Base-by-base conservation (phyloP, 2,888 invertebrate genomes). In the Drosophila conformis region DNA sequence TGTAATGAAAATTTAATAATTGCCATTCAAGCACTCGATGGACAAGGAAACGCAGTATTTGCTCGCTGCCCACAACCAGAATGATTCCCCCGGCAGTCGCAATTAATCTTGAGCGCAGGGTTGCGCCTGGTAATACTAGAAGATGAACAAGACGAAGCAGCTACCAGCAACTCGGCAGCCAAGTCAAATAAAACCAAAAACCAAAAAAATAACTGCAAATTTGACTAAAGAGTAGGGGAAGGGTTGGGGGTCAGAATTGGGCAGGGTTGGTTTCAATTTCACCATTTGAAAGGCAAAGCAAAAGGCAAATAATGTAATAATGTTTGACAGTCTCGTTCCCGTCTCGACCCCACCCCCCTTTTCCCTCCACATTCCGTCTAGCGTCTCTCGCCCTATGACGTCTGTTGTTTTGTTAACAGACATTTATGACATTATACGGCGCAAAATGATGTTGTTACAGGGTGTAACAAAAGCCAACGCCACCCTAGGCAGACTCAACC, bases 1-100 rank as follows among this genome's bases (percentile, higher is more conserved):
- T 91, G 91, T 91, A 91, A 91, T 91, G 91, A 91, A 91, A 90
- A 91, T 91, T 91, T 91, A 90, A 91, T 91, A 91, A 91, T 91
- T 91, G 85, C 89, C 89, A 80, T 73, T 72, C 70, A 69, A 72
- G 69, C 80, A 78, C 74, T 75, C 89, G 63, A 76, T 77, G 70
- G 67, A 58, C 58, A 66, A 51, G 70, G 64, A 58, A 48, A 57
- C 15, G 46, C 27, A 21, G 38, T 29, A 38, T 25, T 27, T 35
- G 48, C 27, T 36, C 36, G 29, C 54, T 63, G 25, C 51, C 49
- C 38, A 49, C 38, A 46, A 35, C 21, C 53, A 48, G 27, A 33
- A 27, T 36, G 42, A 31, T 46, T 56, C 65, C 33, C 51, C 33
- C 36, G 65, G 35, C 80, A 59, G 74, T 69, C 80, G 80, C 87